phyloP scores from a whole-genome alignment of 2,113 vertebrate genomes.

The Argyrosomus japonicus region DNA sequence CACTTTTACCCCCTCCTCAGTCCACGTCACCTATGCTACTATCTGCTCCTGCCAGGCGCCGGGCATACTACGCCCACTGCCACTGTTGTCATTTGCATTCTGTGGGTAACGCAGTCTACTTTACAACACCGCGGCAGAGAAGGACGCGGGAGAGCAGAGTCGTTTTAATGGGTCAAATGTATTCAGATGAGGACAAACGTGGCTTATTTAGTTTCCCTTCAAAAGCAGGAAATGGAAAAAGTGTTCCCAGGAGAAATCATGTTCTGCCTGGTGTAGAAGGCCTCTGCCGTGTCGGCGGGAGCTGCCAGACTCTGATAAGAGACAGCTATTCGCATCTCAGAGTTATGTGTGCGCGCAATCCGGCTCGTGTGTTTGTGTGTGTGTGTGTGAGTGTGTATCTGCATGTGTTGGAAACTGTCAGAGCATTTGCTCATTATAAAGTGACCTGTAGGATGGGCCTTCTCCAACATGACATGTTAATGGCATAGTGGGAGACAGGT shows the following conservation, averaged over 20 bases:
- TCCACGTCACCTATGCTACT: conserved; percentile 66
- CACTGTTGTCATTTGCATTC: conserved; percentile 89
- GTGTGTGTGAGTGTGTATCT: conserved; percentile 26
- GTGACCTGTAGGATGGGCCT: conserved; percentile 90
- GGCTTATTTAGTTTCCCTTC: conserved; percentile 97
- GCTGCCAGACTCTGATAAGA: conserved; percentile 92
- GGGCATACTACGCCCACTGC: conserved; percentile 76
- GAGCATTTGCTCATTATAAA: conserved; percentile 92
- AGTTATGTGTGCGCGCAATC: conserved; percentile 69
- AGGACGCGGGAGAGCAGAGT: conserved; percentile 74
- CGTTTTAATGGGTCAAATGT: conserved; percentile 95
- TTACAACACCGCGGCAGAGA: conserved; percentile 65
- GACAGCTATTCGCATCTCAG: conserved; percentile 83
- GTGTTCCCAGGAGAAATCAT: conserved; percentile 95
- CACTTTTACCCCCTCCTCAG: conserved; percentile 37
- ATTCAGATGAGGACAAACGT: conserved; percentile 97
- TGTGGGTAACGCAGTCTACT: conserved; percentile 84
- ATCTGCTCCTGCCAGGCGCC: conserved; percentile 71
- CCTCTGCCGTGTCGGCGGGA: conserved; percentile 82
- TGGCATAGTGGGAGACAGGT: conserved; percentile 90
- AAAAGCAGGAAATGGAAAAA: conserved; percentile 97
- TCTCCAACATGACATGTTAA: conserved; percentile 90
- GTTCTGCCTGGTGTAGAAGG: conserved; percentile 91
- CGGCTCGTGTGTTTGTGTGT: conserved; percentile 32
- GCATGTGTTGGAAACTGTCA: conserved; percentile 84